Evolutionary conservation across 2,113 vertebrate species (phyloP).

Genomic region (Ramphastos sulfuratus): DNA sequence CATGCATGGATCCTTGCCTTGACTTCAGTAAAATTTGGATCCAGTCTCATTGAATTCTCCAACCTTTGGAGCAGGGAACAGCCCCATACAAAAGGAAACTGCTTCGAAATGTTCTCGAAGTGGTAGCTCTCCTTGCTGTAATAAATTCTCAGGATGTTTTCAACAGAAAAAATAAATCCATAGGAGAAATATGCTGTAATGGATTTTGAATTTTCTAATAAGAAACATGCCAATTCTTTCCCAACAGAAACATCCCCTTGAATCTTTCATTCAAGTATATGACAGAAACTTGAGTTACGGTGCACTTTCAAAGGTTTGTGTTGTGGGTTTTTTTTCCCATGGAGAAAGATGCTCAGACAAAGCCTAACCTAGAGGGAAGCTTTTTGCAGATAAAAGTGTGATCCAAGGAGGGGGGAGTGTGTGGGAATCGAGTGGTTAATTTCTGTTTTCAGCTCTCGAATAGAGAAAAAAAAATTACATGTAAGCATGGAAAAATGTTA

Average conservation of each 20-base stretch:
- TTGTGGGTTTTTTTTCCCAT: background rate
- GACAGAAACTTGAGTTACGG: background rate
- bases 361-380: background rate
- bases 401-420: background rate
- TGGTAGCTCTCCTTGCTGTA: background rate
- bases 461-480: conserved; percentile 57
- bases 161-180: conserved; percentile 23
- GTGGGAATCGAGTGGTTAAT: conserved; percentile 64
- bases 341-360: background rate
- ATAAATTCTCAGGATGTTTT: conserved; percentile 42
- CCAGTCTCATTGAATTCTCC: background rate
- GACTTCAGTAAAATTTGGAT: conserved; percentile 17
- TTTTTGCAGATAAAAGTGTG: background rate
- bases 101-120: background rate
- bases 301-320: background rate
- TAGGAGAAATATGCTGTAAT: conserved; percentile 18
- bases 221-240: background rate
- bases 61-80: background rate
- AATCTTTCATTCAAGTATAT: conserved; percentile 14
- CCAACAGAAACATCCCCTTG: background rate
- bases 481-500: conserved; percentile 64
- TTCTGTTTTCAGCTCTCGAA: conserved; percentile 48
- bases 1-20: background rate
- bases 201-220: conserved; percentile 58
- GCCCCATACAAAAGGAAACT: background rate